phyloP scores from a whole-genome alignment of 2,797 vertebrate genomes.

The Lindbergichthys nudifrons region DNA sequence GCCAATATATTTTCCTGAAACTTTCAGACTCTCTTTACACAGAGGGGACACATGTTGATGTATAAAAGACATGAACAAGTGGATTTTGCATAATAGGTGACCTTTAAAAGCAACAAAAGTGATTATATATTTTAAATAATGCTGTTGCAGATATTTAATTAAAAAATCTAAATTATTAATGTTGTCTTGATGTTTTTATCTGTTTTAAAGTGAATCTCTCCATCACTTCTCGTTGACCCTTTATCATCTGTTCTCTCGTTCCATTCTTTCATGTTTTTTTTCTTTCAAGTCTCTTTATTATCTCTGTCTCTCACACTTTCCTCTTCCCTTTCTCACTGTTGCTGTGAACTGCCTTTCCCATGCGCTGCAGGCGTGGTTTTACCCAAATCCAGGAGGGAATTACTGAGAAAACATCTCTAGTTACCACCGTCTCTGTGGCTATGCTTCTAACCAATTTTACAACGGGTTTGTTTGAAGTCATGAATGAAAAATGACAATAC shows the following conservation, averaged over 20 bases:
- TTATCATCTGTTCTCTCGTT: slow-evolving; percentile 15
- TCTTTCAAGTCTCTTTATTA: slow-evolving; percentile 45
- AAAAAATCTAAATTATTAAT: neutral
- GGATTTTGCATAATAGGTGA: no score
- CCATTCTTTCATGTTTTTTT: slow-evolving; percentile 29
- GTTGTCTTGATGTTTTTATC: neutral
- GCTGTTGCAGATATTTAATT: neutral
- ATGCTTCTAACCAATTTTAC: slow-evolving; percentile 73
- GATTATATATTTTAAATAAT: neutral
- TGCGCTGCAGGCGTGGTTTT: slow-evolving; percentile 70
- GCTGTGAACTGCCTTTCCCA: slow-evolving; percentile 69
- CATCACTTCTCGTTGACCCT: slow-evolving; percentile 28
- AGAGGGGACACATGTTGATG: no score
- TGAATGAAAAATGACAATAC: slow-evolving; percentile 82
- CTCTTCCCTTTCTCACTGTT: slow-evolving; percentile 56
- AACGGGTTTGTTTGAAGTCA: slow-evolving; percentile 80
- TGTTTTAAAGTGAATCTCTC: slow-evolving; percentile 6
- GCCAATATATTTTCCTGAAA: no score
- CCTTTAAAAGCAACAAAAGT: no score
- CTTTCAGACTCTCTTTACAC: no score
- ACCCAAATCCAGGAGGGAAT: slow-evolving; percentile 70
- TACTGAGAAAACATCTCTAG: slow-evolving; percentile 83
- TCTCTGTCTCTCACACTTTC: slow-evolving; percentile 52
- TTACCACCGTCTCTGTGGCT: slow-evolving; percentile 78
- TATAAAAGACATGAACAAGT: no score